A percentile compares a stretch with the other conserved stretches of the same genome.
phyloP scores from a whole-genome alignment of 2,113 vertebrate species.

The Hoplias malabaricus region DNA sequence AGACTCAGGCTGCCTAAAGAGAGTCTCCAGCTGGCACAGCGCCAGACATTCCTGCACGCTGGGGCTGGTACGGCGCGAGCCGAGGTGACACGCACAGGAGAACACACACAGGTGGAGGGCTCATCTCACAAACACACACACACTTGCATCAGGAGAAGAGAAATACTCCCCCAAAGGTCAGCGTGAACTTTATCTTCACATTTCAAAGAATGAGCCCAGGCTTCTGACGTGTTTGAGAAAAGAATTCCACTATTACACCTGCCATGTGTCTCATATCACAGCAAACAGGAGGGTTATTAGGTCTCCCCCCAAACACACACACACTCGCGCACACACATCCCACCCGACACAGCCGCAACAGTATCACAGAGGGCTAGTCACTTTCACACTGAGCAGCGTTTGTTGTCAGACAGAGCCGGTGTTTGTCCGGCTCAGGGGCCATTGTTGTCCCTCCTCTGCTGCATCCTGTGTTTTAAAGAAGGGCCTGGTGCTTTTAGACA shows the following conservation, averaged over 20 bases:
- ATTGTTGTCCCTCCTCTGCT: slow-evolving; percentile 48
- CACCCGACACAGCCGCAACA: background rate
- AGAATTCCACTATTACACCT: slow-evolving; percentile 66
- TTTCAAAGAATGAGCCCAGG: slow-evolving; percentile 41
- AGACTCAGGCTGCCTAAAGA: background rate
- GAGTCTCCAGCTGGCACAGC: slow-evolving; percentile 34
- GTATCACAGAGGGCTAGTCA: background rate
- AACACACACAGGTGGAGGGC: slow-evolving; percentile 45
- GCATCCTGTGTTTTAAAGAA: slow-evolving; percentile 65
- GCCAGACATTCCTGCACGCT: slow-evolving; percentile 52
- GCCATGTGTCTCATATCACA: slow-evolving; percentile 35
- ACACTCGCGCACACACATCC: background rate
- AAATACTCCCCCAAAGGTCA: slow-evolving; percentile 72
- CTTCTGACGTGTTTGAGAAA: slow-evolving; percentile 59
- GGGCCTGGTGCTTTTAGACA: slow-evolving; percentile 65
- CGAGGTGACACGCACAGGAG: slow-evolving; percentile 35
- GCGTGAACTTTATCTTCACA: slow-evolving; percentile 74
- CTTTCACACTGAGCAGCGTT: slow-evolving; percentile 14
- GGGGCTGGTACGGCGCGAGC: slow-evolving; percentile 49
- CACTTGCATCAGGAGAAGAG: slow-evolving; percentile 70
- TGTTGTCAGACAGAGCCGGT: slow-evolving; percentile 42
- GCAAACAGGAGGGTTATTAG: slow-evolving; percentile 40
- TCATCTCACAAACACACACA: slow-evolving; percentile 29
- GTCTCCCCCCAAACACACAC: background rate
- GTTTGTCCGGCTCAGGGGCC: slow-evolving; percentile 49